These are phyloP conservation scores for Gadus macrocephalus DNA, from an alignment of 2,113 vertebrate species.

Conservation along the genomic window DNA sequence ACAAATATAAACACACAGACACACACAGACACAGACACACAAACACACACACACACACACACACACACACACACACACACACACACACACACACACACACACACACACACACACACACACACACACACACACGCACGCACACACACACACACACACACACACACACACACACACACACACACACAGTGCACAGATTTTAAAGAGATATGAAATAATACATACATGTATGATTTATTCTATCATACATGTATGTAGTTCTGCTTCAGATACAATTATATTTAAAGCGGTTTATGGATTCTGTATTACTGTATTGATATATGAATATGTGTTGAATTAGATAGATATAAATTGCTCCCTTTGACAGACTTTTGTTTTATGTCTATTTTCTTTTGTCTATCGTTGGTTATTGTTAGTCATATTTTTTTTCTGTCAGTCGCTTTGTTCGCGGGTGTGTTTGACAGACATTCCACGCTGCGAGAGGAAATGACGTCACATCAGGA, in stretches of 20 bases:
- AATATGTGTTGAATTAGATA: no score
- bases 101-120: background rate
- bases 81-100: background rate
- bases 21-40: background rate
- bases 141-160: no score
- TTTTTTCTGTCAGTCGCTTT: background rate
- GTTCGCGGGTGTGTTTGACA: background rate
- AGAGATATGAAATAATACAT: no score
- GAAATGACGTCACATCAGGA: conserved; percentile 59
- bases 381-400: background rate
- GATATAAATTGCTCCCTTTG: no score
- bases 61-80: background rate
- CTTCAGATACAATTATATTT: no score
- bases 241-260: background rate
- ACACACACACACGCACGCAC: background rate
- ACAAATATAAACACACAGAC: background rate
- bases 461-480: conserved; percentile 24
- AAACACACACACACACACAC: background rate
- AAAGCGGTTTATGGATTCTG: no score
- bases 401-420: background rate
- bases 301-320: no score
- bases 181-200: no score
- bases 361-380: background rate
- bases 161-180: no score
- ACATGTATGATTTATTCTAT: no score